These are phyloP conservation scores for Ditula angustiorana DNA, from an alignment of 2,888 invertebrate species.

Conservation along the genomic window DNA sequence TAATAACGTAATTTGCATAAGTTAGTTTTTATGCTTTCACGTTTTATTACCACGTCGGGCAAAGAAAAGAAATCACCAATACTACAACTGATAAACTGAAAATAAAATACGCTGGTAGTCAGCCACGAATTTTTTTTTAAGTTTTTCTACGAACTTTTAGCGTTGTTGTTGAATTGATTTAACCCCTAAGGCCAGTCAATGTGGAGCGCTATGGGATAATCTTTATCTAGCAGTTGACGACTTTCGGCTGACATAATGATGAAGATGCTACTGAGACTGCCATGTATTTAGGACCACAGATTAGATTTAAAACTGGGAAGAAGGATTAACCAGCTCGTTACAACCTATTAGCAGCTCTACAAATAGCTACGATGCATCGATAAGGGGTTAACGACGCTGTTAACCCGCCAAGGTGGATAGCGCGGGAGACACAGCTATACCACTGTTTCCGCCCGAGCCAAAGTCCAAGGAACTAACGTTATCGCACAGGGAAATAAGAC, in stretches of 20 bases:
- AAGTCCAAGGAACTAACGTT: constrained; percentile 43
- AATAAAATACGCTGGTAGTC: no score
- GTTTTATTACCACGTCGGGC: neutral
- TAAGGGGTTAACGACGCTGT: constrained; percentile 50
- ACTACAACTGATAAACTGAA: neutral
- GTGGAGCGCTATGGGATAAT: no score
- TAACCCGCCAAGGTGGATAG: constrained; percentile 47
- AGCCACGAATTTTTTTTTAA: no score
- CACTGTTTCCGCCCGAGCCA: constrained; percentile 47
- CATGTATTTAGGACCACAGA: neutral
- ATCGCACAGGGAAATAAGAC: constrained; percentile 31
- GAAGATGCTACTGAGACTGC: neutral
- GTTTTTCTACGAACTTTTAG: no score
- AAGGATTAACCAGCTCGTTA: constrained; percentile 12
- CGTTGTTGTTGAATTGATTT: no score
- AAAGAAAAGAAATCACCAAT: neutral
- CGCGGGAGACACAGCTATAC: constrained; percentile 47
- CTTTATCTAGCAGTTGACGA: no score
- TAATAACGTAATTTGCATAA: neutral
- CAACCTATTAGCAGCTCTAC: constrained; percentile 7
- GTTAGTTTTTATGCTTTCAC: neutral
- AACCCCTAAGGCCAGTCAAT: no score
- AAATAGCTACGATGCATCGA: constrained; percentile 29
- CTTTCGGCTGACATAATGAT: neutral
- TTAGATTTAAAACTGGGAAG: neutral